Evolutionary conservation across 2,797 vertebrate genomes (phyloP).

Genomic region (Chloroceryle amazona): DNA sequence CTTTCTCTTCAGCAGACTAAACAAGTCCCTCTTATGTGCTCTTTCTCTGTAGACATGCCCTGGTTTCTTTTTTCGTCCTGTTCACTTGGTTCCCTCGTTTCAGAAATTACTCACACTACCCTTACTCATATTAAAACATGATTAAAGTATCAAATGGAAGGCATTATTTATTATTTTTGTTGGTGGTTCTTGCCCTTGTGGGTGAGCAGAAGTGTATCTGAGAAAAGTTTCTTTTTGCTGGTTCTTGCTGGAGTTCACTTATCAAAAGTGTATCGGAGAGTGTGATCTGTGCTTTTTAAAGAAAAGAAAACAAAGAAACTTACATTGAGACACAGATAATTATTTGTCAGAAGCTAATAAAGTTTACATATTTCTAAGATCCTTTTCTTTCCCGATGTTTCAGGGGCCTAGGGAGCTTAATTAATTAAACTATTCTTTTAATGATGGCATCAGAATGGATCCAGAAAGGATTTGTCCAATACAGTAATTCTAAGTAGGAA

Average conservation of each 20-base stretch:
- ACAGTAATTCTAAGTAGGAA: neutral
- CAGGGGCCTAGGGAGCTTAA: neutral
- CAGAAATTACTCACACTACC: neutral
- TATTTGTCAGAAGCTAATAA: neutral
- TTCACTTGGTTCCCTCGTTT: neutral
- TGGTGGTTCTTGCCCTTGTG: neutral
- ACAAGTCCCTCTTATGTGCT: neutral
- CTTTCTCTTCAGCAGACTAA: neutral
- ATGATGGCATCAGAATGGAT: neutral
- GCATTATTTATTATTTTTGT: neutral
- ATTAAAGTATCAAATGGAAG: too few relatives aligned
- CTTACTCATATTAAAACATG: too few relatives aligned
- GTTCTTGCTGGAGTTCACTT: neutral
- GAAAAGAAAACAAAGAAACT: neutral
- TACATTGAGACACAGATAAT: neutral
- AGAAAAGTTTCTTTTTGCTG: neutral
- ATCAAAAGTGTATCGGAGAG: neutral
- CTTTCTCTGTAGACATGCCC: neutral
- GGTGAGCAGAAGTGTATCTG: neutral
- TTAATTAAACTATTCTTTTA: neutral
- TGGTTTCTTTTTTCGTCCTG: neutral
- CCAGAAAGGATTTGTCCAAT: neutral
- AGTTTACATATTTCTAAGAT: neutral
- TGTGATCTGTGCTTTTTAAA: neutral
- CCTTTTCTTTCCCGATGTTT: neutral